Percentiles rank a stretch among this genome's conserved stretches.
phyloP scores from a whole-genome alignment of 1,140 invertebrate species.

The Parapsyche elsis region DNA sequence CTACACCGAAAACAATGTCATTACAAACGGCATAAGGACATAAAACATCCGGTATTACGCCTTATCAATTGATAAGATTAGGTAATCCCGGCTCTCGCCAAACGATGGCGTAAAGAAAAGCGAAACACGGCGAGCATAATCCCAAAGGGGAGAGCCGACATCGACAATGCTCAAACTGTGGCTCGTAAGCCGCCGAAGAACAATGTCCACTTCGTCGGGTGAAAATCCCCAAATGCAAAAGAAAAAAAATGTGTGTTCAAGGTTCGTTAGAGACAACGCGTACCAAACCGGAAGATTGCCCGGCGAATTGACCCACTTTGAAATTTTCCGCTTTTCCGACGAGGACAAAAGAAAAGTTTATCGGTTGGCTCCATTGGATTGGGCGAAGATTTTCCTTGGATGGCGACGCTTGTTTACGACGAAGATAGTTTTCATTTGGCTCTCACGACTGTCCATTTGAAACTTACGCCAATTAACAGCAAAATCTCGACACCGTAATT shows the following conservation, averaged over 20 bases:
- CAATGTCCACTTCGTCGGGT: not conserved
- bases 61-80: constrained; percentile 57
- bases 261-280: constrained; percentile 17
- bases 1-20: constrained; percentile 53
- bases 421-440: not conserved
- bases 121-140: constrained; percentile 32
- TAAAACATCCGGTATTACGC: constrained; percentile 54
- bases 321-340: constrained; percentile 7
- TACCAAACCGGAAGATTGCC: constrained; percentile 18
- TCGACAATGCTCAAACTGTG: constrained; percentile 2
- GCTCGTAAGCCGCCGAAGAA: not conserved
- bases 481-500: too few species aligned
- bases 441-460: too few species aligned
- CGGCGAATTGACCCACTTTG: not conserved
- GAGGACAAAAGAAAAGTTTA: not conserved
- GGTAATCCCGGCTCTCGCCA: constrained; percentile 46
- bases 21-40: constrained; percentile 48
- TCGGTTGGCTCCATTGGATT: not conserved
- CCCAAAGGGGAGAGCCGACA: not conserved
- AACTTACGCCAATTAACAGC: too few species aligned
- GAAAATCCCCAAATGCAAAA: not conserved
- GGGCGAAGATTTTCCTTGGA: too few species aligned
- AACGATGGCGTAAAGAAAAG: constrained; percentile 42
- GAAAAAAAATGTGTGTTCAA: not conserved
- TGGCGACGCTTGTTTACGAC: not conserved